Evolutionary conservation across 2,888 invertebrate species (phyloP).

Genomic region (Heliothis peltigera): DNA sequence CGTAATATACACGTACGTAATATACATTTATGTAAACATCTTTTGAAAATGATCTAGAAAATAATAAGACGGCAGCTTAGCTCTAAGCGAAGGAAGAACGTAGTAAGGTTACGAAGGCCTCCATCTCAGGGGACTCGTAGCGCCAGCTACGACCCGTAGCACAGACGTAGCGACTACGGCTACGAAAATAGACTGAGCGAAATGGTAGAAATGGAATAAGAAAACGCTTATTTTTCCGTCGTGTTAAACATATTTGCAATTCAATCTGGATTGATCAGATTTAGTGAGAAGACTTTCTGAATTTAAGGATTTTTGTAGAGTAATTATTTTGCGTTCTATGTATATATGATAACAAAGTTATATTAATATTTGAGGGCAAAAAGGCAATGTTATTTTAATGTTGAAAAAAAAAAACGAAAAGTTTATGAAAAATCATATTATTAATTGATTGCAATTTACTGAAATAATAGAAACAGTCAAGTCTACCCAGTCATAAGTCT

Average conservation of each 20-base stretch:
- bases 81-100: constrained; percentile 77
- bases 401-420: no score
- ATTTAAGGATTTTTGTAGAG: not conserved
- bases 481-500: constrained; percentile 67
- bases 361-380: no score
- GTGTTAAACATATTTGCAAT: constrained; percentile 21
- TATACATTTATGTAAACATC: constrained; percentile 55
- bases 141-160: constrained; percentile 83
- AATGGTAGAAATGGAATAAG: constrained; percentile 59
- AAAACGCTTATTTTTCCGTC: constrained; percentile 28
- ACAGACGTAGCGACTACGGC: constrained; percentile 79
- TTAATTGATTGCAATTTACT: not conserved
- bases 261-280: constrained; percentile 15
- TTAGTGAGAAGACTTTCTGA: not conserved
- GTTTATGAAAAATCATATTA: not conserved
- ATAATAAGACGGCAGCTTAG: constrained; percentile 80
- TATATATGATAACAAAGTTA: not conserved
- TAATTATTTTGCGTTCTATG: not conserved
- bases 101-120: constrained; percentile 79
- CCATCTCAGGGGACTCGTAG: constrained; percentile 84
- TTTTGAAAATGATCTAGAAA: constrained; percentile 76
- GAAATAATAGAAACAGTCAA: constrained; percentile 13
- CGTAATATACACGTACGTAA: constrained; percentile 40
- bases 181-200: constrained; percentile 76
- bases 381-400: no score